Evolutionary conservation across 2,888 invertebrate genomes (phyloP).

Genomic region (Dimorphilus gyrociliatus): DNA sequence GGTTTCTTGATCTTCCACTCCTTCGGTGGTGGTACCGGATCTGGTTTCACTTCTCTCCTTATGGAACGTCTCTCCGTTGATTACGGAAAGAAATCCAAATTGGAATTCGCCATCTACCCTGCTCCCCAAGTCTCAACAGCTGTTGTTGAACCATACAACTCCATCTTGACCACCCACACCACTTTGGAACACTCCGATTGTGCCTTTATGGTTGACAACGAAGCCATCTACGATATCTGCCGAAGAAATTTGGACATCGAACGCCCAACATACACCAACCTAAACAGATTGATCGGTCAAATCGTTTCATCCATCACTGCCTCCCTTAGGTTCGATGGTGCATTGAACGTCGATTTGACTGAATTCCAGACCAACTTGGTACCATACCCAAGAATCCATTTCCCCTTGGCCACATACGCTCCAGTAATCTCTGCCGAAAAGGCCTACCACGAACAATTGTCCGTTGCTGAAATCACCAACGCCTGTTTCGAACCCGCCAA

Average conservation of each 20-base stretch:
- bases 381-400: constrained; percentile 61
- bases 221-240: constrained; percentile 55
- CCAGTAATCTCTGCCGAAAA: constrained; percentile 68
- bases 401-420: constrained; percentile 65
- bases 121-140: constrained; percentile 77
- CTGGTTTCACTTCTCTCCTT: constrained; percentile 68
- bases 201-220: constrained; percentile 80
- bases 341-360: constrained; percentile 10
- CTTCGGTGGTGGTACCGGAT: constrained; percentile 73
- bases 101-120: constrained; percentile 77
- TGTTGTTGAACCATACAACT: constrained; percentile 95
- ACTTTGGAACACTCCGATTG: constrained; percentile 80
- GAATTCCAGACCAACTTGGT: constrained; percentile 12
- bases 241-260: constrained; percentile 62
- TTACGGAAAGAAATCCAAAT: constrained; percentile 69
- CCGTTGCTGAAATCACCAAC: constrained; percentile 63
- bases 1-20: constrained; percentile 78
- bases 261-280: constrained; percentile 55
- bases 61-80: constrained; percentile 69
- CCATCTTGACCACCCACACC: constrained; percentile 81
- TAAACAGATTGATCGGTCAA: constrained; percentile 7
- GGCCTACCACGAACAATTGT: constrained; percentile 17
- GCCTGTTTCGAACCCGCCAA: constrained; percentile 67
- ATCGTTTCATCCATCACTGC: constrained; percentile 11
- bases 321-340: constrained; percentile 9